Evolutionary conservation across 2,888 invertebrate species (phyloP), one percentile per base, ranked within the genome.

Genomic region (Spisula subtruncata): DNA sequence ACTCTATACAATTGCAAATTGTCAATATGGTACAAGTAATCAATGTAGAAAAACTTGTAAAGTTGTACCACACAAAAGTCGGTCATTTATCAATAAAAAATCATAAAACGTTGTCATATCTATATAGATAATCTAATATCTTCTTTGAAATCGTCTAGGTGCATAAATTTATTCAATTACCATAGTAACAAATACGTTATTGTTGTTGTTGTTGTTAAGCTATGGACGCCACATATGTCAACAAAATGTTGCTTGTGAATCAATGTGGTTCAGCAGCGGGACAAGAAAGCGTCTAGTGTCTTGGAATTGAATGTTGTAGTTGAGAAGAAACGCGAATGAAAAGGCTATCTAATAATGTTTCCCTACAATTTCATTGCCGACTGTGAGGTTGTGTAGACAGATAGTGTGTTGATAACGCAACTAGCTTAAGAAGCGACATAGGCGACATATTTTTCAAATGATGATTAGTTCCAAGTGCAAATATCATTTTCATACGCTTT

Each of bases 151-250:
- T 75, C 75, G 75, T 75, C 75, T 75, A 35, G 29, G 18, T 32
- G 18, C 75, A 75, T 75, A 75, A 75, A 75, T 75, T 18, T 75
- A 32, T 75, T 75, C 32, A 75, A 75, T 75, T 75, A 18, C 75
- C 75, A 75, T 75, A 75, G 75, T 35, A 75, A 75, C 75, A 14
- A 18, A 35, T 18, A 75, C 35, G 41, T 41, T 41, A 8, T 41
- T 41, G 41, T 41, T n/a, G n/a, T n/a, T 75, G 41, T 41, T 41
- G 41, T 41, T 41, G 41, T 41, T 41, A 41, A 41, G 41, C 41
- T 5, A 5, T 41, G 41, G 75, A 75, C n/a, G 75, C 75, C 75
- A 18, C 5, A 75, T 10, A 75, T 75, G 75, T 75, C 35, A 35
- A 32, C 75, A 75, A 29, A 32, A 32, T 75, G 29, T 32, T 75